Evolutionary conservation across 2,797 vertebrate species (phyloP).

Genomic region (Eulemur coronatus): DNA sequence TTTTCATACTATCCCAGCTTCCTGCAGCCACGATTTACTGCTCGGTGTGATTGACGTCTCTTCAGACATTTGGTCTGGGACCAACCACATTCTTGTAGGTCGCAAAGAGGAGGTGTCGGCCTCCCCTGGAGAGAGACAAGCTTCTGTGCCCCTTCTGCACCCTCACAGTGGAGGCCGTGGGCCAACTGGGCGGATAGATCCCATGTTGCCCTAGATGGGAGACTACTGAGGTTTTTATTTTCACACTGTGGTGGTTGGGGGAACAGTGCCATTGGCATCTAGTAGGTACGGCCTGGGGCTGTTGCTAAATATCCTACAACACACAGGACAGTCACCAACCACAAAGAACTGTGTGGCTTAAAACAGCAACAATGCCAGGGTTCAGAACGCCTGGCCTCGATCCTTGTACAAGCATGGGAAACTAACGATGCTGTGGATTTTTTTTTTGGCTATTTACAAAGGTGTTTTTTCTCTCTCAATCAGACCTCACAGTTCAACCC

Average conservation of each 20-base stretch:
- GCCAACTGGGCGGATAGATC: not conserved
- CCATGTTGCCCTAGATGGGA: not conserved
- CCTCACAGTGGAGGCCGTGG: not conserved
- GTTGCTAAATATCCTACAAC: not conserved
- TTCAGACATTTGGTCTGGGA: not conserved
- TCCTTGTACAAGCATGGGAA: accelerated
- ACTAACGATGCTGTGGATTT: not conserved
- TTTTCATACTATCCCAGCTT: not conserved
- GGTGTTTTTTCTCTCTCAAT: not conserved
- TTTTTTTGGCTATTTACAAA: not conserved
- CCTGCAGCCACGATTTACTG: not conserved
- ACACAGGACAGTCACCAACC: not conserved
- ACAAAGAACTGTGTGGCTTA: not conserved
- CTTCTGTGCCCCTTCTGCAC: not conserved
- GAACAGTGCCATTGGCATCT: not conserved
- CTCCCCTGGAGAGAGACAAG: not conserved
- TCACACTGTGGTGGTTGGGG: not conserved
- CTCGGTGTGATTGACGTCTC: not conserved
- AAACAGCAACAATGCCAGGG: accelerated
- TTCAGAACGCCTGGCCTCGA: not conserved
- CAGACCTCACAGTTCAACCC: not conserved
- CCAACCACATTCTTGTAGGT: accelerated
- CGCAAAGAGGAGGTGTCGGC: not conserved
- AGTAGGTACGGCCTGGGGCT: too few relatives aligned
- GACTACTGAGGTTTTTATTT: not conserved